phyloP scores from a whole-genome alignment of 2,113 vertebrate genomes.

The Sebastes fasciatus region DNA sequence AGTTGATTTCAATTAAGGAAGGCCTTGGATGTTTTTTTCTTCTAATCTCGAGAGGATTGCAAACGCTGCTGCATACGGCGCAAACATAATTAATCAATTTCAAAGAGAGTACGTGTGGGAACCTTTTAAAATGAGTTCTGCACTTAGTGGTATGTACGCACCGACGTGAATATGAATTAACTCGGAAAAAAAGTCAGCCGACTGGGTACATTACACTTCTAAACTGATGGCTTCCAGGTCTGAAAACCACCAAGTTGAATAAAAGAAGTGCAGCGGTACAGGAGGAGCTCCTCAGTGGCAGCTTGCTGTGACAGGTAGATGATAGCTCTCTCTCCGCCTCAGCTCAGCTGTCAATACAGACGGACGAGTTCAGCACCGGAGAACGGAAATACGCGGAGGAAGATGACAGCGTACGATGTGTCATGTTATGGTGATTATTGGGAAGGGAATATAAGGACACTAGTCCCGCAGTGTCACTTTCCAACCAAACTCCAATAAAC shows the following conservation, averaged over 20 bases:
- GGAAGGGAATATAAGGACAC: slow-evolving; percentile 1
- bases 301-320: slow-evolving; percentile 68
- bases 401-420: slow-evolving; percentile 43
- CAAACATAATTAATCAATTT: slow-evolving; percentile 29
- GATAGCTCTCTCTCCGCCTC: slow-evolving; percentile 54
- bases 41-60: slow-evolving; percentile 18
- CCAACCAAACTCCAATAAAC: neutral
- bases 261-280: slow-evolving; percentile 27
- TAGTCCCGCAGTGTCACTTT: neutral
- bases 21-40: slow-evolving; percentile 7
- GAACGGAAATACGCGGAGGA: slow-evolving; percentile 2
- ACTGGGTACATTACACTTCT: slow-evolving; percentile 14
- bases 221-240: slow-evolving; percentile 35
- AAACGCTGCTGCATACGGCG: neutral
- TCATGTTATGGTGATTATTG: slow-evolving; percentile 28
- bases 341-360: slow-evolving; percentile 65
- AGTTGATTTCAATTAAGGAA: slow-evolving; percentile 46
- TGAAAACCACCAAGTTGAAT: slow-evolving; percentile 39
- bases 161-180: slow-evolving; percentile 3
- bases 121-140: slow-evolving; percentile 24
- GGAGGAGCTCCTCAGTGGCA: slow-evolving; percentile 50
- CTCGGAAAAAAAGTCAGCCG: neutral
- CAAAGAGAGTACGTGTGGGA: neutral
- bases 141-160: neutral
- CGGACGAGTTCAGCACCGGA: slow-evolving; percentile 41